A percentile compares a stretch with the other conserved stretches of the same genome.
Conservation (phyloP, 2,113 vertebrate genomes). For the Murina feae region DNA sequence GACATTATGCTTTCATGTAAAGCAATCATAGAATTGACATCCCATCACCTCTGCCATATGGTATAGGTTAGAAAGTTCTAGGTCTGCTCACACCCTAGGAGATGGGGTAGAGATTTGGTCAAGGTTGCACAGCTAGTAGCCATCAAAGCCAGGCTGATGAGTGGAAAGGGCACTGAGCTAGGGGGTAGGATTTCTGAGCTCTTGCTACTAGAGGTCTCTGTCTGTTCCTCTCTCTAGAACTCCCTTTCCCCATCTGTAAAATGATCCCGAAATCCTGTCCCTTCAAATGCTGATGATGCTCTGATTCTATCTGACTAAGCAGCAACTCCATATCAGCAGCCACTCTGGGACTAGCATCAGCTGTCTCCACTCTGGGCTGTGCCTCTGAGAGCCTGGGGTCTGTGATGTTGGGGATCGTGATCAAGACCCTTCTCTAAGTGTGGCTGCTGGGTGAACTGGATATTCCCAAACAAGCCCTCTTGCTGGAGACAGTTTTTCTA, state of each 20-base stretch:
- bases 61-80: background rate
- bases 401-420: background rate
- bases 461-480: background rate
- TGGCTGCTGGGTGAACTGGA: background rate
- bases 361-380: background rate
- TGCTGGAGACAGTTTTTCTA: background rate
- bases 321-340: background rate
- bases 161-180: background rate
- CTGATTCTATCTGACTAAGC: background rate
- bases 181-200: background rate
- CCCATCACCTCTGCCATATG: background rate
- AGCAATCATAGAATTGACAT: background rate
- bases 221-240: background rate
- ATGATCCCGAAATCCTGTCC: background rate
- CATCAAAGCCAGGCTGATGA: background rate
- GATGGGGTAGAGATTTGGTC: background rate
- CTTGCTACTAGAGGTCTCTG: background rate
- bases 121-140: background rate
- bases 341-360: no score
- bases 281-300: background rate
- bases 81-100: background rate
- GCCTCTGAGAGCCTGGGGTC: background rate
- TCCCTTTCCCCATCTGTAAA: background rate
- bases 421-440: background rate
- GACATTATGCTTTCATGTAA: background rate